Evolutionary conservation across 2,113 vertebrate species (phyloP).

Genomic region (Channa argus): DNA sequence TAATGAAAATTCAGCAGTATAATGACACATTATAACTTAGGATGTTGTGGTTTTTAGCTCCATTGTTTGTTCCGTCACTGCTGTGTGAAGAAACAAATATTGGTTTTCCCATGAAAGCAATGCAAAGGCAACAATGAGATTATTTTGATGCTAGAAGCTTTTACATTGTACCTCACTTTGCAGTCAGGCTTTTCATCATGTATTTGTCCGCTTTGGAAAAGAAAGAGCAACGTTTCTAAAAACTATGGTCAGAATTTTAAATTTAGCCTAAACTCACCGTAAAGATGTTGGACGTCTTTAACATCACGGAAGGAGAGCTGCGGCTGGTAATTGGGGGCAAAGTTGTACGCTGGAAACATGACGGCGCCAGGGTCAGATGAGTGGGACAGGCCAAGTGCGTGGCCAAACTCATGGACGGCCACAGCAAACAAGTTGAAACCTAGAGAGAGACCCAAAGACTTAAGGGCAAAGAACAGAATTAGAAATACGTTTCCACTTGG

Average conservation of each 20-base stretch:
- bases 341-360: constrained; percentile 85
- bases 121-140: too few relatives aligned
- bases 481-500: too few relatives aligned
- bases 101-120: too few relatives aligned
- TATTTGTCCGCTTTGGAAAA: neutral
- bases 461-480: neutral
- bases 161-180: neutral
- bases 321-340: constrained; percentile 55
- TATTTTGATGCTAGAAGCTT: neutral
- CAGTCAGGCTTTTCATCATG: neutral
- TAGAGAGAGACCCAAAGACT: constrained; percentile 46
- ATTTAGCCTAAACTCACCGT: constrained; percentile 71
- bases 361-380: constrained; percentile 77
- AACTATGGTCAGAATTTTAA: too few relatives aligned
- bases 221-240: neutral
- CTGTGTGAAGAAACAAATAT: neutral
- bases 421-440: constrained; percentile 83
- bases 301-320: constrained; percentile 83
- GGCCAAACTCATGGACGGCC: constrained; percentile 86
- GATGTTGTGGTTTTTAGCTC: constrained; percentile 12
- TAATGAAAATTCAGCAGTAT: neutral
- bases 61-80: neutral
- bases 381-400: constrained; percentile 86
- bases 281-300: constrained; percentile 83
- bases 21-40: neutral